These are phyloP conservation scores for Ophraella communa DNA, from an alignment of 2,888 invertebrate species.

Conservation along the genomic window DNA sequence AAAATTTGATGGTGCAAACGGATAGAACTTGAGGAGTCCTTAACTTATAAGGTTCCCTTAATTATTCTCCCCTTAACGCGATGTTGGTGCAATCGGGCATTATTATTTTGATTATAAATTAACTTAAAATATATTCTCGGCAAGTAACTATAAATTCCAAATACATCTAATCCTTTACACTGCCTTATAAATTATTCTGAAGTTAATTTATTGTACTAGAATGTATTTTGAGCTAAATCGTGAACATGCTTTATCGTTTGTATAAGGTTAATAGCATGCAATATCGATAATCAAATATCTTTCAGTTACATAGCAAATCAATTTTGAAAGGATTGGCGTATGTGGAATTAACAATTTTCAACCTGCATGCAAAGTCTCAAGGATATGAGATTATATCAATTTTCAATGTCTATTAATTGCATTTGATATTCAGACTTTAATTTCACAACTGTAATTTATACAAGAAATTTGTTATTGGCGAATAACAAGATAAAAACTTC, in stretches of 20 bases:
- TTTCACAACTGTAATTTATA: no score
- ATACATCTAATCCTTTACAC: no score
- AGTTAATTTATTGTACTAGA: background rate
- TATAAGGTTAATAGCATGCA: background rate
- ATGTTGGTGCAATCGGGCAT: no score
- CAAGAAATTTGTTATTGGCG: background rate
- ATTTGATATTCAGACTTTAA: background rate
- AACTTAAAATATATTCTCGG: no score
- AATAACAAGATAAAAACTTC: no score
- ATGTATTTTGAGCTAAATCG: conserved; percentile 3
- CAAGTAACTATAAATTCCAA: no score
- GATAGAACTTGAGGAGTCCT: no score
- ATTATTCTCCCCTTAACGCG: no score
- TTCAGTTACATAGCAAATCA: conserved; percentile 6
- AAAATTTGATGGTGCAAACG: no score
- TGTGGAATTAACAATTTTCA: conserved; percentile 8
- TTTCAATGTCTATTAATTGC: conserved; percentile 4
- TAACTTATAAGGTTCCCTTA: no score
- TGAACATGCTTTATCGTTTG: background rate
- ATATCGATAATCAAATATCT: background rate
- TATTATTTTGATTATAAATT: no score
- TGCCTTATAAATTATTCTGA: background rate
- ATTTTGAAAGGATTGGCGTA: conserved; percentile 7
- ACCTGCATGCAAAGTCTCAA: conserved; percentile 4
- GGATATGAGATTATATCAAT: conserved; percentile 16